Percentiles rank a stretch among this genome's conserved stretches.
These are phyloP conservation scores for Dipodomys ordii DNA, from an alignment of 2,113 vertebrate genomes.

Conservation along the genomic window DNA sequence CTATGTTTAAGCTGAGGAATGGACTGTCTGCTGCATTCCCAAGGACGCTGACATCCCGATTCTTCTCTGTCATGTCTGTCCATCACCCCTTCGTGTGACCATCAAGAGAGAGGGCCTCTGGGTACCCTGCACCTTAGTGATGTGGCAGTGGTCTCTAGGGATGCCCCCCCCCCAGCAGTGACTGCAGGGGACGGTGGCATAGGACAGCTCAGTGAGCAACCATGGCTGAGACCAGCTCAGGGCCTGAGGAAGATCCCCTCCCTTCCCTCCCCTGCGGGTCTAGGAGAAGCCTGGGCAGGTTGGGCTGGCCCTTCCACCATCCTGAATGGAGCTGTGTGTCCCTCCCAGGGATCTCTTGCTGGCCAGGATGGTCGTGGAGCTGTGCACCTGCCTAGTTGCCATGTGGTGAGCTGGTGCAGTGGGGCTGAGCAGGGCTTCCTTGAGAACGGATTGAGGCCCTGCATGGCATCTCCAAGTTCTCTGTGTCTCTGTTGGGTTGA, in stretches of 20 bases:
- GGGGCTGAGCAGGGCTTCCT: neutral
- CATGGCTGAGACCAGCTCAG: neutral
- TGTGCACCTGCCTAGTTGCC: no score
- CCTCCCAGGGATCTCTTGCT: neutral
- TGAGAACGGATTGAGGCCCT: neutral
- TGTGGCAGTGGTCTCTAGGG: neutral
- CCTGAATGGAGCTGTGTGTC: neutral
- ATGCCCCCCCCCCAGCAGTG: neutral
- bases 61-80: neutral
- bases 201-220: neutral
- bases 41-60: neutral
- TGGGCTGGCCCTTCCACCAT: neutral
- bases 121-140: neutral
- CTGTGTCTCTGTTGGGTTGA: no score
- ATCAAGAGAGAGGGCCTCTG: neutral
- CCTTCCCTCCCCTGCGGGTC: neutral
- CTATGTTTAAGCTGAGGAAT: neutral
- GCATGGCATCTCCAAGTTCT: neutral
- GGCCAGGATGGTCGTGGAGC: neutral
- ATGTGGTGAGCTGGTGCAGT: neutral
- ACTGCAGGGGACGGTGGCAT: neutral
- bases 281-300: no score
- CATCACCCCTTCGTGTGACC: neutral
- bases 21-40: neutral
- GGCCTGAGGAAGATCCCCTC: neutral